Evolutionary conservation across 1,140 invertebrate species (phyloP).

Genomic region (Eumeta japonica): DNA sequence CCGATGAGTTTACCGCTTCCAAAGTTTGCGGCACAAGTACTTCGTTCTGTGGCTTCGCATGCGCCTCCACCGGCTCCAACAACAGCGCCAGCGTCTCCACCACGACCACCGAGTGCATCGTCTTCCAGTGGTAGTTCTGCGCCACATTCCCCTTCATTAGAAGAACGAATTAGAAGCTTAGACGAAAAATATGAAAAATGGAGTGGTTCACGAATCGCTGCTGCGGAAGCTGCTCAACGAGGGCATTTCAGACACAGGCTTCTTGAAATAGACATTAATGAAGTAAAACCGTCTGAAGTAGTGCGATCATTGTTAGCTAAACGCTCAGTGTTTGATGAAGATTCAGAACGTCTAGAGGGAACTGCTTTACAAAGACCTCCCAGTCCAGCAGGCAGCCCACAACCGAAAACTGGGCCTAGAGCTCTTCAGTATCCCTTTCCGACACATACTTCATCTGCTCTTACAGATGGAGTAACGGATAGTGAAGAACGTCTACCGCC

Average conservation of each 20-base stretch:
- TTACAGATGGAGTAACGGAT: slow-evolving; percentile 13
- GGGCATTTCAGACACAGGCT: slow-evolving; percentile 66
- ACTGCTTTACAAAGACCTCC: slow-evolving; percentile 61
- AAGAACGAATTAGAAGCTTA: slow-evolving; percentile 82
- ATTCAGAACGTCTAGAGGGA: slow-evolving; percentile 89
- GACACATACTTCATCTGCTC: slow-evolving; percentile 65
- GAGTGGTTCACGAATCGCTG: slow-evolving; percentile 69
- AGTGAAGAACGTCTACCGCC: slow-evolving; percentile 5
- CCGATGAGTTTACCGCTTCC: slow-evolving; percentile 80
- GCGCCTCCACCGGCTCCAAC: slow-evolving; percentile 43
- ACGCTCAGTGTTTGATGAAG: slow-evolving; percentile 93
- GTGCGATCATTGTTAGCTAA: slow-evolving; percentile 89
- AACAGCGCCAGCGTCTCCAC: slow-evolving; percentile 33
- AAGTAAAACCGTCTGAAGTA: slow-evolving; percentile 89
- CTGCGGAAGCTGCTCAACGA: slow-evolving; percentile 41
- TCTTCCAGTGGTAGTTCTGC: slow-evolving; percentile 60
- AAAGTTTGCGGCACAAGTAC: slow-evolving; percentile 72
- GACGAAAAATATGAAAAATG: slow-evolving; percentile 93
- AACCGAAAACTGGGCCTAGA: slow-evolving; percentile 47
- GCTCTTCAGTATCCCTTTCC: slow-evolving; percentile 81
- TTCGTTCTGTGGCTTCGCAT: slow-evolving; percentile 37
- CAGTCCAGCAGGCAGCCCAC: slow-evolving; percentile 35
- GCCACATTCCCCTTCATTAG: slow-evolving; percentile 68
- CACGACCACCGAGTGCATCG: slow-evolving; percentile 56
- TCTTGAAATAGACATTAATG: slow-evolving; percentile 71